Percentiles rank a stretch among this genome's conserved stretches.
These are phyloP conservation scores for Rhinopithecus roxellana DNA, from an alignment of 2,113 vertebrate genomes.

Conservation along the genomic window DNA sequence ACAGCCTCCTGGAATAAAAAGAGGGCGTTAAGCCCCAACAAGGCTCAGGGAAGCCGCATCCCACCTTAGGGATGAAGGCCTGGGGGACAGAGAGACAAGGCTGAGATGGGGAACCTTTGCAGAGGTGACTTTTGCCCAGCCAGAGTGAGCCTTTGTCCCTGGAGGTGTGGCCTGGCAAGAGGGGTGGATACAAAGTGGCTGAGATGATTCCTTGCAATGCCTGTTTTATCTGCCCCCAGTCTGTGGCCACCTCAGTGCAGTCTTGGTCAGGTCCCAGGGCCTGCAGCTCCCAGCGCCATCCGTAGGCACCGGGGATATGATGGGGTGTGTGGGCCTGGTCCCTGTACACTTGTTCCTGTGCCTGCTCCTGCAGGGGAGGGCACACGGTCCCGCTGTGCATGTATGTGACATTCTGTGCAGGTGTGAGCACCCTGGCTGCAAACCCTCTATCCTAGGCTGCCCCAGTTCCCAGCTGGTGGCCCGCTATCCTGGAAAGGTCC, in stretches of 20 bases:
- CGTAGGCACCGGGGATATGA: fast-evolving
- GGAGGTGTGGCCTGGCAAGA: fast-evolving
- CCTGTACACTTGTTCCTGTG: background rate
- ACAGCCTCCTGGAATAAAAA: background rate
- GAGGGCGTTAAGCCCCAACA: background rate
- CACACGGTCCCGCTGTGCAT: fast-evolving
- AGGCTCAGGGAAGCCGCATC: background rate
- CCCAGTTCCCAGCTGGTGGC: background rate
- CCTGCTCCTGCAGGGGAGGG: background rate
- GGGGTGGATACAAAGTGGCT: fast-evolving
- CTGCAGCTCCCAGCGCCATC: background rate
- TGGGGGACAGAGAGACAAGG: background rate
- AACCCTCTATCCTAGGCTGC: background rate
- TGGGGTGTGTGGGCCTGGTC: no score
- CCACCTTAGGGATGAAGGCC: background rate
- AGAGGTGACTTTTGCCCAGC: fast-evolving
- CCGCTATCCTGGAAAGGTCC: no score
- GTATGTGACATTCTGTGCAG: background rate
- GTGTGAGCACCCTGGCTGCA: background rate
- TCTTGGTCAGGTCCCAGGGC: background rate
- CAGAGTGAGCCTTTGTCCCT: background rate
- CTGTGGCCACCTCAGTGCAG: background rate
- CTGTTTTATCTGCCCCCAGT: background rate
- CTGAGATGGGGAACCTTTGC: background rate
- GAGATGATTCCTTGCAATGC: background rate